Conservation (phyloP, 2,113 vertebrate genomes). For the Albula goreensis region DNA sequence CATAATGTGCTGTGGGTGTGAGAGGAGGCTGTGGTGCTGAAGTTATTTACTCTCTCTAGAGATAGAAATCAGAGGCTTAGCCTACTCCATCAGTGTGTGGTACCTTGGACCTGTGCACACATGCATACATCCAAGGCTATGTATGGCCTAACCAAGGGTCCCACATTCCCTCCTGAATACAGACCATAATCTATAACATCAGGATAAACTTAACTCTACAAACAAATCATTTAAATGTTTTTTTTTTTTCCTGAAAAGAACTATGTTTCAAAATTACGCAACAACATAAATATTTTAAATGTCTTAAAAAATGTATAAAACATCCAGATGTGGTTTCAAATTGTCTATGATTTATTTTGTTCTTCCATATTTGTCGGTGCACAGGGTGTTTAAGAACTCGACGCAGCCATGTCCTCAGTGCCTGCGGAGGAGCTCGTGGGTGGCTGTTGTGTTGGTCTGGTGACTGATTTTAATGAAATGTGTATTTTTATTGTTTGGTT, state of each 20-base stretch:
- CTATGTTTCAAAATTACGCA: not conserved
- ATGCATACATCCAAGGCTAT: not conserved
- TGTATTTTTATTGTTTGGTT: not conserved
- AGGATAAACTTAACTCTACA: not conserved
- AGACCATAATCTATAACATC: not conserved
- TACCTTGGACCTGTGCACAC: rapidly evolving
- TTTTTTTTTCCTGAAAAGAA: not conserved
- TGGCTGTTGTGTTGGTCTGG: not conserved
- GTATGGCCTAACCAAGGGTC: not conserved
- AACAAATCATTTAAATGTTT: not conserved
- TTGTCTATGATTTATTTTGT: not conserved
- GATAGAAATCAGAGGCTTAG: conserved; percentile 30
- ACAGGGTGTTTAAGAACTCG: not conserved
- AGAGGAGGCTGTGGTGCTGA: not conserved
- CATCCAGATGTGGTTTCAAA: not conserved
- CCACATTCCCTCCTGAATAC: not conserved
- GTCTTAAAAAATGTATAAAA: not conserved
- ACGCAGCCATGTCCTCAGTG: not conserved
- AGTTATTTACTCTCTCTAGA: conserved; percentile 17
- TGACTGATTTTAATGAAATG: not conserved
- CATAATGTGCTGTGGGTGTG: conserved; percentile 14
- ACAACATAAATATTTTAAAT: not conserved
- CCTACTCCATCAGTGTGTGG: conserved; percentile 25
- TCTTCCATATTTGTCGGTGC: not conserved
- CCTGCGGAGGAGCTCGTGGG: not conserved